These are phyloP conservation scores for Augochlora pura DNA, from an alignment of 1,140 invertebrate species.

Conservation along the genomic window DNA sequence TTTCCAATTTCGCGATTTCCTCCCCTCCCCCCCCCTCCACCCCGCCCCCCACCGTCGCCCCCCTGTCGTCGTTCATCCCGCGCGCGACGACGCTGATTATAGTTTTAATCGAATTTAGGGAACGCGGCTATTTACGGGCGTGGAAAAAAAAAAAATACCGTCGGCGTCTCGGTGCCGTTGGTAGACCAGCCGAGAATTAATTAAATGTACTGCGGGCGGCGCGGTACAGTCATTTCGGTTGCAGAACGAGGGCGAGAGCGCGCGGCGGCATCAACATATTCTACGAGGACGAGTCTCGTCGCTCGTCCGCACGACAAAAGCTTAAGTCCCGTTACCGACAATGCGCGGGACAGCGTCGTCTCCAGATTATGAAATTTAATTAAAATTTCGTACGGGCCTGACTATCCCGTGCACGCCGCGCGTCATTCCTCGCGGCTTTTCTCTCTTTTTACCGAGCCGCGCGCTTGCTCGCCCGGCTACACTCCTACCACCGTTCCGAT, in stretches of 20 bases:
- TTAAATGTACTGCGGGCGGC: conserved; percentile 53
- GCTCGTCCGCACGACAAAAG: conserved; percentile 44
- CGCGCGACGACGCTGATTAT: conserved; percentile 47
- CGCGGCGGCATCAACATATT: conserved; percentile 37
- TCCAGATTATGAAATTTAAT: conserved; percentile 68
- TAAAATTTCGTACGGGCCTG: conserved; percentile 64
- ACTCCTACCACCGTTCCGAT: neutral
- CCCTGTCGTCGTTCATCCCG: conserved; percentile 11
- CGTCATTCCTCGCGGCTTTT: neutral
- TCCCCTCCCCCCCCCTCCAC: neutral
- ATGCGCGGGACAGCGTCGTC: conserved; percentile 51
- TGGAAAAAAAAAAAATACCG: conserved; percentile 27
- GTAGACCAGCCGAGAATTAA: conserved; percentile 51
- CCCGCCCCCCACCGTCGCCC: neutral
- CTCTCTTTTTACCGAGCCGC: neutral
- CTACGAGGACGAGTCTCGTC: conserved; percentile 34
- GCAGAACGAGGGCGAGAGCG: conserved; percentile 18
- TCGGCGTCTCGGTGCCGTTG: conserved; percentile 43
- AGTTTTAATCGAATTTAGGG: conserved; percentile 67
- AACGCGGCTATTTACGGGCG: conserved; percentile 42
- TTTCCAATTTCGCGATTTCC: conserved; percentile 28
- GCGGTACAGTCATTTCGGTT: conserved; percentile 40
- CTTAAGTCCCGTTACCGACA: conserved; percentile 55
- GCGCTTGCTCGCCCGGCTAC: too few relatives aligned
- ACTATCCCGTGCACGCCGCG: neutral